Evolutionary conservation across 37 sponge, comb jelly and placozoan genomes (phyloP).

Genomic region (Beroe ovata): DNA sequence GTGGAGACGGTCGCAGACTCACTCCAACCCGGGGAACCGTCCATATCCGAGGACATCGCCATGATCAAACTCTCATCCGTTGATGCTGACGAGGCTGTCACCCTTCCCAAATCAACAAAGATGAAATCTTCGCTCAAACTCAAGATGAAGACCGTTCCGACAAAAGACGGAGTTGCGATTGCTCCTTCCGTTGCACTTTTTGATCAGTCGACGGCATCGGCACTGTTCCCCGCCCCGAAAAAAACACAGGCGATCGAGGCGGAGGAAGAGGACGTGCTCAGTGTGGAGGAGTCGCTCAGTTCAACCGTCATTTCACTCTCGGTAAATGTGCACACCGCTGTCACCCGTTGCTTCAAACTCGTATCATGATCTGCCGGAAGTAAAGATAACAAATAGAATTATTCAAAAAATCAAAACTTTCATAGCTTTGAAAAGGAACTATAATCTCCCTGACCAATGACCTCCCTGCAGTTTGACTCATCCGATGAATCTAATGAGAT

Average conservation of each 20-base stretch:
- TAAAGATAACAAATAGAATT: too few relatives aligned
- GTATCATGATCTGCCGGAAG: too few relatives aligned
- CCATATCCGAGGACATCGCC: neutral
- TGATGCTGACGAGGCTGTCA: neutral
- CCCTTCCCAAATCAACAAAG: neutral
- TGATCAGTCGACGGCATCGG: neutral
- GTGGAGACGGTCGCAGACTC: neutral
- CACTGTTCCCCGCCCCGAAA: neutral
- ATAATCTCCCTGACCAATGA: too few relatives aligned
- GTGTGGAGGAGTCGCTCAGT: neutral
- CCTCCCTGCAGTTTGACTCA: neutral
- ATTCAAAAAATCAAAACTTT: too few relatives aligned
- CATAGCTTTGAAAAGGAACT: too few relatives aligned
- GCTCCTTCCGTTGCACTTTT: slow-evolving; percentile 47
- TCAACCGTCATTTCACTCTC: neutral
- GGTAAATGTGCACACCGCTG: too few relatives aligned
- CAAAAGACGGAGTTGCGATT: neutral
- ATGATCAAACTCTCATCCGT: neutral
- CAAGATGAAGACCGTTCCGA: slow-evolving; percentile 5
- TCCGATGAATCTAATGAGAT: slow-evolving; percentile 10
- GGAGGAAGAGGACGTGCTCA: neutral
- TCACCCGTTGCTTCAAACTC: too few relatives aligned
- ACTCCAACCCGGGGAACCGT: neutral
- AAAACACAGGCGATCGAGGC: neutral
- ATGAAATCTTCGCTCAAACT: neutral